phyloP scores from a whole-genome alignment of 2,888 invertebrate species.

The Andrena marginata region DNA sequence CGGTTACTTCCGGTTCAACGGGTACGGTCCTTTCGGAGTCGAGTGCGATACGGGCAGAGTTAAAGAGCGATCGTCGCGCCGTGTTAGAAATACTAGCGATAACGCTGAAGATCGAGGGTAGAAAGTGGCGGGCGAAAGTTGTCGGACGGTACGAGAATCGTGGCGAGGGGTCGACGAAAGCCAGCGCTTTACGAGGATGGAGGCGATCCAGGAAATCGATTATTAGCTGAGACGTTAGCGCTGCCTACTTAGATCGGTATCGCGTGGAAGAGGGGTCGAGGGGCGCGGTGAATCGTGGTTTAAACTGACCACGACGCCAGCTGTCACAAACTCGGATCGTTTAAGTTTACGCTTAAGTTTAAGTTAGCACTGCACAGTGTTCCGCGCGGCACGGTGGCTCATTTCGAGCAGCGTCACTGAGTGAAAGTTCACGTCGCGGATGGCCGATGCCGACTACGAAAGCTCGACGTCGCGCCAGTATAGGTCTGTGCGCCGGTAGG shows the following conservation, averaged over 20 bases:
- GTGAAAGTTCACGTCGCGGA: constrained; percentile 78
- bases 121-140: not conserved
- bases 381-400: constrained; percentile 25
- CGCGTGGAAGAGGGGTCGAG: too few species aligned
- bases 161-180: not conserved
- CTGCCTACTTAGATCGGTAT: too few species aligned
- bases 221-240: too few species aligned
- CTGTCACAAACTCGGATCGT: not conserved
- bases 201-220: too few species aligned
- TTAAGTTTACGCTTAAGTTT: too few species aligned
- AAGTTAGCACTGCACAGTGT: not conserved
- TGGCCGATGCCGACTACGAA: constrained; percentile 82
- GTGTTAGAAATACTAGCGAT: not conserved
- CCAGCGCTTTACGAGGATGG: too few species aligned
- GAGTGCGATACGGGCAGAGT: not conserved
- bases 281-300: not conserved
- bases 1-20: constrained; percentile 58
- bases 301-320: not conserved
- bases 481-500: constrained; percentile 69
- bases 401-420: constrained; percentile 58
- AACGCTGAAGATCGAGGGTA: not conserved
- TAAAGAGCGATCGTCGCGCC: not conserved
- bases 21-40: not conserved
- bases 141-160: not conserved
- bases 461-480: constrained; percentile 75